Evolutionary conservation across 2,113 vertebrate genomes (phyloP).

Genomic region (Pangasianodon gigas): DNA sequence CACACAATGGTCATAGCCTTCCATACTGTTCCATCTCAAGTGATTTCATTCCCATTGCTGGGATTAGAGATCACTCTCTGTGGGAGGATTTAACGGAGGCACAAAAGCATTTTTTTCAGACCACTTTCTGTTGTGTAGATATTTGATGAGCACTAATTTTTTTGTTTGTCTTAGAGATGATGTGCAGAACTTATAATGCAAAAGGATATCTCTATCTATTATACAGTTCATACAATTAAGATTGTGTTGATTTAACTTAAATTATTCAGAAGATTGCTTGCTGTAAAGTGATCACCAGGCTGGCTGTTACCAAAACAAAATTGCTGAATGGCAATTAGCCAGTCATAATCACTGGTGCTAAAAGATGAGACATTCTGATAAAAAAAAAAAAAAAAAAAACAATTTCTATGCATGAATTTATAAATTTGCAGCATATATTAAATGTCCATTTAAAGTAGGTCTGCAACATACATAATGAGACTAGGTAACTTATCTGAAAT

Average conservation of each 20-base stretch:
- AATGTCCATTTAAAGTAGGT: neutral
- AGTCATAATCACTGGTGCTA: neutral
- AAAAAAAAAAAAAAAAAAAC: neutral
- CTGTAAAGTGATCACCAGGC: neutral
- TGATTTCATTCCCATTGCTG: neutral
- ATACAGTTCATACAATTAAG: slow-evolving; percentile 2
- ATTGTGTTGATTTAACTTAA: neutral
- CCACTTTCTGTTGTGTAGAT: neutral
- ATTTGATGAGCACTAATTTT: neutral
- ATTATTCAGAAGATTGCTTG: slow-evolving; percentile 12
- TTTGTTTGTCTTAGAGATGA: neutral
- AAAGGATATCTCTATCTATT: neutral
- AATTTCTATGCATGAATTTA: neutral
- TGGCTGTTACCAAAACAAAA: slow-evolving; percentile 6
- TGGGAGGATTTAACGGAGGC: neutral
- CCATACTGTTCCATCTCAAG: neutral
- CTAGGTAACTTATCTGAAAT: neutral
- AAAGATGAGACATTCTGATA: neutral
- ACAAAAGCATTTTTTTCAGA: neutral
- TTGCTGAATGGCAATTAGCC: slow-evolving; percentile 19
- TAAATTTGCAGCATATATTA: slow-evolving; percentile 1
- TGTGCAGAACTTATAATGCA: neutral
- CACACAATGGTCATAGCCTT: neutral
- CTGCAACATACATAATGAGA: neutral
- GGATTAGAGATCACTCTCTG: slow-evolving; percentile 1